Percentiles rank a stretch among this genome's conserved stretches.
These are phyloP conservation scores for Tetrapedia diversipes DNA, from an alignment of 2,888 invertebrate species.

Conservation along the genomic window DNA sequence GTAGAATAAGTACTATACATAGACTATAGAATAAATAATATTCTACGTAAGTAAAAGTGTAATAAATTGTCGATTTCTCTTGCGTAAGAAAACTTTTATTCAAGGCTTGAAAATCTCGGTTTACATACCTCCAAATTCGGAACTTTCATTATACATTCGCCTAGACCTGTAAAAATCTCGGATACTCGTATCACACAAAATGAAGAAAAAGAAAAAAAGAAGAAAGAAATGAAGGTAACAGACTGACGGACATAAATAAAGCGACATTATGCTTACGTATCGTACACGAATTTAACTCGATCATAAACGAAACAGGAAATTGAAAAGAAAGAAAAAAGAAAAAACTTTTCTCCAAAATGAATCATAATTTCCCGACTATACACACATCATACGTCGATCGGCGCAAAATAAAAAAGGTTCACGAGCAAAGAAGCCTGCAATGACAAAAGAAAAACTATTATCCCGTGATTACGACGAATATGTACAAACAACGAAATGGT, in stretches of 20 bases:
- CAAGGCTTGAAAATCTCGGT: constrained; percentile 11
- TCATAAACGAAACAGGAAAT: not conserved
- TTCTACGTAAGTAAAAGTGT: not conserved
- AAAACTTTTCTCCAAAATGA: not conserved
- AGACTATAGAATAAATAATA: constrained; percentile 27
- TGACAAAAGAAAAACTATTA: constrained; percentile 38
- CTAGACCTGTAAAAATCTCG: not conserved
- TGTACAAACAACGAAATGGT: constrained; percentile 69
- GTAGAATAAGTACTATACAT: not conserved
- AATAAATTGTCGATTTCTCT: constrained; percentile 11
- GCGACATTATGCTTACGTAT: not conserved
- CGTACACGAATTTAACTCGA: not conserved
- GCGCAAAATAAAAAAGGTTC: not conserved
- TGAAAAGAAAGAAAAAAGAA: not conserved
- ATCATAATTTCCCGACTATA: constrained; percentile 5
- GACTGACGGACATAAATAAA: constrained; percentile 5
- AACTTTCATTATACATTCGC: constrained; percentile 6
- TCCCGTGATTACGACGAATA: constrained; percentile 54
- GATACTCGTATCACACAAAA: constrained; percentile 1
- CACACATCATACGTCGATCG: constrained; percentile 6
- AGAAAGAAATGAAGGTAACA: constrained; percentile 9
- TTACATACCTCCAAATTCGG: constrained; percentile 22
- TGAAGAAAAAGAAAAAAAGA: too few species aligned
- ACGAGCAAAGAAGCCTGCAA: constrained; percentile 16
- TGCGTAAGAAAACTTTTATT: constrained; percentile 27